Conservation (phyloP, 2,888 invertebrate species). For the Lepidonotus clava region DNA sequence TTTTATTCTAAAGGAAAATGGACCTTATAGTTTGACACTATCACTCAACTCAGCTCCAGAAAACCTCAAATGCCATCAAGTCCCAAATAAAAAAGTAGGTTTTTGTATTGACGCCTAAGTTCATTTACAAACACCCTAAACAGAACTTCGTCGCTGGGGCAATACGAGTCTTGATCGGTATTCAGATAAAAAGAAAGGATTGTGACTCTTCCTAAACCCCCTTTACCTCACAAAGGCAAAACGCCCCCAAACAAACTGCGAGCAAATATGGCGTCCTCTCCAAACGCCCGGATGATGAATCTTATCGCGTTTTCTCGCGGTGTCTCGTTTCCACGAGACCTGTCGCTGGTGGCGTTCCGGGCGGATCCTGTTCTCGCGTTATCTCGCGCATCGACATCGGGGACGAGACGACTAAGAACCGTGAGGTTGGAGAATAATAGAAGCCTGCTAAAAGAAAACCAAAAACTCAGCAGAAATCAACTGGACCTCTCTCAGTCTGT, state of each 20-base stretch:
- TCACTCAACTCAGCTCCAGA: no score
- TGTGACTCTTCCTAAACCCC: background rate
- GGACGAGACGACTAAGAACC: background rate
- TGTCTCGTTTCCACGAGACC: conserved; percentile 17
- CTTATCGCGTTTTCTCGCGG: background rate
- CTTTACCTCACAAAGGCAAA: background rate
- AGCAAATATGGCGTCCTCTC: background rate
- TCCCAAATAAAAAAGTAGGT: no score
- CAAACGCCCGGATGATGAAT: background rate
- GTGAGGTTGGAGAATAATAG: background rate
- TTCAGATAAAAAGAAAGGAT: background rate
- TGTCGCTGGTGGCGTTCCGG: background rate
- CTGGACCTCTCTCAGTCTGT: background rate
- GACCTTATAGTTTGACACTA: no score
- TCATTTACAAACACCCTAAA: no score
- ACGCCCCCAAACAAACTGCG: background rate
- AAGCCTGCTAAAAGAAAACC: background rate
- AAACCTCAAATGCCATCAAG: no score
- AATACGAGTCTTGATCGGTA: no score
- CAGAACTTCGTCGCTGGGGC: no score
- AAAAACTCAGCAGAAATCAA: background rate
- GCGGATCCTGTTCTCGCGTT: background rate
- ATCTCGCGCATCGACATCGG: background rate
- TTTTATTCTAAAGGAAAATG: no score
- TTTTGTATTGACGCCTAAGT: no score